Evolutionary conservation across 1,140 invertebrate species (phyloP).

Genomic region (Nephotettix cincticeps): DNA sequence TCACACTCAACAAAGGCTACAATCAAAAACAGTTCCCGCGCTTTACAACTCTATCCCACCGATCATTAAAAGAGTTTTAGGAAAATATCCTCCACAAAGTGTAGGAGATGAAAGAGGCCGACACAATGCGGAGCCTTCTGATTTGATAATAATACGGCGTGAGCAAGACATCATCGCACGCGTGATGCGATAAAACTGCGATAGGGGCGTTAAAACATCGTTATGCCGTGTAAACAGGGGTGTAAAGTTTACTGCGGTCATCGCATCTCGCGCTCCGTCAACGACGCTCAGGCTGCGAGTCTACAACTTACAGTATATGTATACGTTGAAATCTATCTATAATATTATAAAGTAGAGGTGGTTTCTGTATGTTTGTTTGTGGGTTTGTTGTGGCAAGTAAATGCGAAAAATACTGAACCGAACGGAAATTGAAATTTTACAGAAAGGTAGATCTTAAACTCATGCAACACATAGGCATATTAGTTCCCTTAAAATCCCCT

Average conservation of each 20-base stretch:
- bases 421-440: too few relatives aligned
- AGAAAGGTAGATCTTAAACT: too few relatives aligned
- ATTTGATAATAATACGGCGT: constrained; percentile 10
- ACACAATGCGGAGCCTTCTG: neutral
- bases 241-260: constrained; percentile 1
- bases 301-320: too few relatives aligned
- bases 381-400: too few relatives aligned
- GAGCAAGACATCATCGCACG: constrained; percentile 2
- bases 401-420: too few relatives aligned
- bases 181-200: neutral
- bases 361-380: too few relatives aligned
- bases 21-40: constrained; percentile 14
- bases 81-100: neutral
- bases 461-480: too few relatives aligned
- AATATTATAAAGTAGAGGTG: too few relatives aligned
- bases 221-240: constrained; percentile 5
- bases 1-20: neutral
- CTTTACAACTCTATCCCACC: constrained; percentile 7
- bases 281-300: too few relatives aligned
- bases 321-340: too few relatives aligned
- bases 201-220: constrained; percentile 18
- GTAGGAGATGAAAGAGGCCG: constrained; percentile 8
- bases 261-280: too few relatives aligned
- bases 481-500: too few relatives aligned
- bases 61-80: constrained; percentile 1